phyloP scores from a whole-genome alignment of 2,888 invertebrate genomes.

The Ectemnius continuus region DNA sequence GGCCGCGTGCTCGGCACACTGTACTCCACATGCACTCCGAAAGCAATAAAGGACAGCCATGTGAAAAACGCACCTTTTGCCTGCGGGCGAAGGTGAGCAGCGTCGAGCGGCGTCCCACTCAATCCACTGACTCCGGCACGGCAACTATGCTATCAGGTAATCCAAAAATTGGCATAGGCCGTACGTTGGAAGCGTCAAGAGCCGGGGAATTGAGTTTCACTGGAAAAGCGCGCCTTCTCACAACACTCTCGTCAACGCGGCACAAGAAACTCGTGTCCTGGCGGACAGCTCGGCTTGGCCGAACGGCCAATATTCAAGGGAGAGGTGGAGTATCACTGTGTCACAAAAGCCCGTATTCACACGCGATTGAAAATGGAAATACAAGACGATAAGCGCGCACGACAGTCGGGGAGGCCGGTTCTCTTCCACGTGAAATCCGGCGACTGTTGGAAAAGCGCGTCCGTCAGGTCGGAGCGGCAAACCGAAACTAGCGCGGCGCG shows the following conservation, averaged over 20 bases:
- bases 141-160: conserved; percentile 47
- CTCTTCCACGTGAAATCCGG: conserved; percentile 64
- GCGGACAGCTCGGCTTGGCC: neutral
- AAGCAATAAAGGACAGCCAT: too few species aligned
- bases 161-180: conserved; percentile 46
- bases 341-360: conserved; percentile 15
- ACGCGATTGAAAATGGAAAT: conserved; percentile 35
- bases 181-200: too few species aligned
- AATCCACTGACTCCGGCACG: conserved; percentile 1
- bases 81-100: neutral
- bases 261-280: neutral
- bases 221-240: conserved; percentile 20
- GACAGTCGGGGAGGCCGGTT: conserved; percentile 36
- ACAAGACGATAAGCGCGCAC: conserved; percentile 12
- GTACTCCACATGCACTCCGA: too few species aligned
- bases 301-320: neutral
- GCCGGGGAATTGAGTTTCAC: conserved; percentile 40
- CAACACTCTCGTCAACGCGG: conserved; percentile 26
- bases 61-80: too few species aligned
- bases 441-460: conserved; percentile 49
- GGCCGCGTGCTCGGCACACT: too few species aligned
- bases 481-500: conserved; percentile 72
- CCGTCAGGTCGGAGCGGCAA: conserved; percentile 71
- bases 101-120: conserved; percentile 8
- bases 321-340: neutral